These are phyloP conservation scores for Mungos mungo DNA, from an alignment of 2,113 vertebrate genomes.

Conservation along the genomic window DNA sequence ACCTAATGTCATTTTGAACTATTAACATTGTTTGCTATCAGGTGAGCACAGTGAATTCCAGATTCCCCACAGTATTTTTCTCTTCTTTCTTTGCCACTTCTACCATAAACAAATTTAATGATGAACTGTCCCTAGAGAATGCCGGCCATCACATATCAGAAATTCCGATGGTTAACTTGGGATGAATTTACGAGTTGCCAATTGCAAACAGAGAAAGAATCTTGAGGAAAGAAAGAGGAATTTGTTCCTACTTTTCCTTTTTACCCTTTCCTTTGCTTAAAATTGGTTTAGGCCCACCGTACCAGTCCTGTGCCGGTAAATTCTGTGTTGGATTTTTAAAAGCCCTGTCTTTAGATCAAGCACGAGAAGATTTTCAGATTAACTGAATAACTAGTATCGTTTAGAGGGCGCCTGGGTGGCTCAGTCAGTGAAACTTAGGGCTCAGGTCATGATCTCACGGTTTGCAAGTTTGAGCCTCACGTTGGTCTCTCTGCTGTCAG, in stretches of 20 bases:
- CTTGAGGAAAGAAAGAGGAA: conserved; percentile 18
- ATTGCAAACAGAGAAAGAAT: not conserved
- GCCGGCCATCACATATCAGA: not conserved
- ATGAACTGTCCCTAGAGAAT: not conserved
- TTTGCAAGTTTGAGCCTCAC: too few species aligned
- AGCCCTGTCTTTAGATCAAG: not conserved
- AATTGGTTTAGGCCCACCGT: not conserved
- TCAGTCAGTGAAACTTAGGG: too few species aligned
- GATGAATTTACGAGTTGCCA: not conserved
- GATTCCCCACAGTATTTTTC: not conserved
- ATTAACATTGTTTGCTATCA: not conserved
- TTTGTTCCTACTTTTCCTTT: conserved; percentile 10
- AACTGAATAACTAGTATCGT: not conserved
- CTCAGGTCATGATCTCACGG: too few species aligned
- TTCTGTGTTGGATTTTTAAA: not conserved
- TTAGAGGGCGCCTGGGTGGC: not conserved
- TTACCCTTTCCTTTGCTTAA: not conserved
- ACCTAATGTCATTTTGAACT: not conserved
- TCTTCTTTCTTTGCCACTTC: not conserved
- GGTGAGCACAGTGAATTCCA: not conserved
- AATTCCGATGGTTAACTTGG: not conserved
- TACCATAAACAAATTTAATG: not conserved
- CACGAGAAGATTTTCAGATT: not conserved
- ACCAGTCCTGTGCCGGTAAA: not conserved
- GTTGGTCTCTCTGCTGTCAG: too few species aligned